These are phyloP conservation scores for Osedax frankpressi DNA, from an alignment of 2,888 invertebrate genomes.

Conservation along the genomic window DNA sequence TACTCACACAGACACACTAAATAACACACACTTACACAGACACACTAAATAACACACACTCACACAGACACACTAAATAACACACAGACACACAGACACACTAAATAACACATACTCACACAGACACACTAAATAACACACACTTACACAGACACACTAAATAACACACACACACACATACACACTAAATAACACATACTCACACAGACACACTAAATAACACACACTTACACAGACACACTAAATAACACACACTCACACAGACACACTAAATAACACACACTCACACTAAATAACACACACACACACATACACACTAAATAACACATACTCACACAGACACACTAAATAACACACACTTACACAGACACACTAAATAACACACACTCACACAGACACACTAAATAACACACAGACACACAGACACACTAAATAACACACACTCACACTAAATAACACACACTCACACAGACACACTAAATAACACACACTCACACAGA, in stretches of 20 bases:
- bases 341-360: not conserved
- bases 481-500: not conserved
- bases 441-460: not conserved
- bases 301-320: not conserved
- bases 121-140: not conserved
- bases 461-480: not conserved
- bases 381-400: not conserved
- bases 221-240: not conserved
- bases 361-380: not conserved
- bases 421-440: not conserved
- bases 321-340: not conserved
- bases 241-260: not conserved
- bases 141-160: not conserved
- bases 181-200: not conserved
- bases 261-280: not conserved
- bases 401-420: not conserved
- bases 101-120: not conserved
- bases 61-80: not conserved
- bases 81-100: not conserved
- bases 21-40: not conserved
- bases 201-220: not conserved
- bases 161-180: not conserved
- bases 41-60: not conserved
- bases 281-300: not conserved
- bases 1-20: not conserved